Conservation (phyloP, 2,888 invertebrate species). For the Tricholauxania praeusta region DNA sequence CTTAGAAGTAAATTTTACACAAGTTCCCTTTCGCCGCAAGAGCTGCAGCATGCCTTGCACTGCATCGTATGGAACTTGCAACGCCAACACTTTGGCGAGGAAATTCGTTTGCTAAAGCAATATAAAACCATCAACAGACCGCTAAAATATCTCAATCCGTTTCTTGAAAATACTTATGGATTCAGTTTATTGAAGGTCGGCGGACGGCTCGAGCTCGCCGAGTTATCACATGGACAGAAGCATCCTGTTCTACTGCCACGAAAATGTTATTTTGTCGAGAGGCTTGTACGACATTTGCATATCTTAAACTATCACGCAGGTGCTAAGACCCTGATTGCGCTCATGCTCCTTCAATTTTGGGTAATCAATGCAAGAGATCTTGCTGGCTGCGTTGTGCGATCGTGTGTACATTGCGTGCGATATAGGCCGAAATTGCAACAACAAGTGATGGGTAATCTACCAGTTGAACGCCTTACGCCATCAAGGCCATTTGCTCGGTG, state of each 20-base stretch:
- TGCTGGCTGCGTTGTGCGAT: slow-evolving; percentile 30
- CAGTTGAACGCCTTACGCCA: slow-evolving; percentile 33
- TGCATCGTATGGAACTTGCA: slow-evolving; percentile 37
- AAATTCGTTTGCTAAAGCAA: slow-evolving; percentile 26
- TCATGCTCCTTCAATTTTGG: slow-evolving; percentile 35
- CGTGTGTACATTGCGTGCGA: slow-evolving; percentile 32
- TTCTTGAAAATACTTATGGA: slow-evolving; percentile 32
- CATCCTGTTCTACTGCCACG: slow-evolving; percentile 31
- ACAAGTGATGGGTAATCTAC: too few relatives aligned
- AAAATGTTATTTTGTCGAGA: slow-evolving; percentile 30
- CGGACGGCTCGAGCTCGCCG: slow-evolving; percentile 32
- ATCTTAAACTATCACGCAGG: slow-evolving; percentile 42
- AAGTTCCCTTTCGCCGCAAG: not conserved
- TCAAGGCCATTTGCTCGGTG: slow-evolving; percentile 36
- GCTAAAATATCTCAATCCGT: slow-evolving; percentile 41
- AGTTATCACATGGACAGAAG: slow-evolving; percentile 27
- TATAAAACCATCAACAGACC: slow-evolving; percentile 1
- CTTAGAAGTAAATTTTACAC: not conserved
- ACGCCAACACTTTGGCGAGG: slow-evolving; percentile 33
- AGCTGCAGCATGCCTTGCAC: slow-evolving; percentile 16
- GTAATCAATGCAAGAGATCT: slow-evolving; percentile 35
- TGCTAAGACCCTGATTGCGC: slow-evolving; percentile 38
- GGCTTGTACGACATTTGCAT: slow-evolving; percentile 40
- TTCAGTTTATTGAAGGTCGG: slow-evolving; percentile 41
- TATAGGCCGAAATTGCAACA: slow-evolving; percentile 39